Conservation (phyloP, 2,113 vertebrate species). For the Clarias gariepinus region DNA sequence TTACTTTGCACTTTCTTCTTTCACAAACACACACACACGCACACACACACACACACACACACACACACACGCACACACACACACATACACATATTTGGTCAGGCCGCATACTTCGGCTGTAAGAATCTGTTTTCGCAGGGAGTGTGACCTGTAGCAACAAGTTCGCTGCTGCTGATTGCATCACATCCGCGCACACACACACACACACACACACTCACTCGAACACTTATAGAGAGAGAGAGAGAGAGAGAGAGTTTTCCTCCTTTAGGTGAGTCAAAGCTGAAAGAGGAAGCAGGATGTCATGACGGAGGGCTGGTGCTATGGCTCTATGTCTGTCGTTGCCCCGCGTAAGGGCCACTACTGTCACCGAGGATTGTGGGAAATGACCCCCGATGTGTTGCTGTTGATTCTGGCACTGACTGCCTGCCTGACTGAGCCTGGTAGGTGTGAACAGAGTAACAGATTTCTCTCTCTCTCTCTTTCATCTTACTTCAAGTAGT, state of each 20-base stretch:
- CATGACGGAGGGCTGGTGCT: conserved; percentile 40
- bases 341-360: conserved; percentile 16
- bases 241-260: conserved; percentile 34
- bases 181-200: conserved; percentile 51
- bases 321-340: conserved; percentile 39
- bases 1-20: conserved; percentile 35
- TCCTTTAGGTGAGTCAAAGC: conserved; percentile 49
- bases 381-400: conserved; percentile 41
- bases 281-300: conserved; percentile 50
- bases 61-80: neutral
- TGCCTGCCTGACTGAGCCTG: conserved; percentile 37
- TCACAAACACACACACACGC: neutral
- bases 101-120: conserved; percentile 38
- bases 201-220: conserved; percentile 25
- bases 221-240: conserved; percentile 24
- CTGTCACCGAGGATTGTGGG: conserved; percentile 38
- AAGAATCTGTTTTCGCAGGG: conserved; percentile 46
- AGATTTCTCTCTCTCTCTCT: neutral
- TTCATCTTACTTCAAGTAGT: neutral
- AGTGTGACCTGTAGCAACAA: conserved; percentile 50
- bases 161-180: conserved; percentile 49
- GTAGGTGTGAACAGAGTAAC: conserved; percentile 38
- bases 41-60: neutral
- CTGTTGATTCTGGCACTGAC: conserved; percentile 43
- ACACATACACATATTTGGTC: conserved; percentile 22